phyloP scores from a whole-genome alignment of 2,888 invertebrate genomes.

The Lepetodrilus schrolli region DNA sequence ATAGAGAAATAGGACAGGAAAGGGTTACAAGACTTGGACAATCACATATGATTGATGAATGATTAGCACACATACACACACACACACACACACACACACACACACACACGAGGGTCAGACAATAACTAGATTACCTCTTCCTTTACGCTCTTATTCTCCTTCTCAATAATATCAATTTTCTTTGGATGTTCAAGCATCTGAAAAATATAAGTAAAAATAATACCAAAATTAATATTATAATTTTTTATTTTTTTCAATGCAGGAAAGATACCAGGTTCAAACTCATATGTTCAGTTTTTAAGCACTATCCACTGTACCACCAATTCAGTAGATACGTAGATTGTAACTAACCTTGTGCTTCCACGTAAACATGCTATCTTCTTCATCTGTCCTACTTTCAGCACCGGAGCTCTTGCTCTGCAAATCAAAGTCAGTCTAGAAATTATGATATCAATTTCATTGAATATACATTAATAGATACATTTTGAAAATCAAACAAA shows the following conservation, averaged over 20 bases:
- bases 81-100: too few species aligned
- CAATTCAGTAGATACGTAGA: too few species aligned
- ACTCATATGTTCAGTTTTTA: not conserved
- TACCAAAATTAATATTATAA: too few species aligned
- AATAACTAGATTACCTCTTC: conserved; percentile 57
- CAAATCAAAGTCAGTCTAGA: not conserved
- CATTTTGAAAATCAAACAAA: not conserved
- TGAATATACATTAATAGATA: not conserved
- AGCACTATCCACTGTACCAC: too few species aligned
- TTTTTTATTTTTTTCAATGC: too few species aligned
- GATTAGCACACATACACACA: too few species aligned
- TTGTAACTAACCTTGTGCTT: not conserved
- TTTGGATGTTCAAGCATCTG: conserved; percentile 50
- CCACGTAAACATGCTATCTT: conserved; percentile 41
- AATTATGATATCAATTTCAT: not conserved
- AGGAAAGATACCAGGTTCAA: not conserved
- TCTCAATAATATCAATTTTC: conserved; percentile 53
- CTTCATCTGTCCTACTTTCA: conserved; percentile 45
- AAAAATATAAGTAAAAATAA: too few species aligned
- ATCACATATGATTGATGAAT: too few species aligned
- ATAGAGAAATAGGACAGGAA: too few species aligned
- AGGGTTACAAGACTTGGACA: too few species aligned
- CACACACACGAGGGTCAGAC: too few species aligned
- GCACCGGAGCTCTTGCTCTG: conserved; percentile 41
- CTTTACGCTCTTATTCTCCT: conserved; percentile 57